phyloP scores from a whole-genome alignment of 2,797 vertebrate genomes.

The Kryptolebias ocellatus region DNA sequence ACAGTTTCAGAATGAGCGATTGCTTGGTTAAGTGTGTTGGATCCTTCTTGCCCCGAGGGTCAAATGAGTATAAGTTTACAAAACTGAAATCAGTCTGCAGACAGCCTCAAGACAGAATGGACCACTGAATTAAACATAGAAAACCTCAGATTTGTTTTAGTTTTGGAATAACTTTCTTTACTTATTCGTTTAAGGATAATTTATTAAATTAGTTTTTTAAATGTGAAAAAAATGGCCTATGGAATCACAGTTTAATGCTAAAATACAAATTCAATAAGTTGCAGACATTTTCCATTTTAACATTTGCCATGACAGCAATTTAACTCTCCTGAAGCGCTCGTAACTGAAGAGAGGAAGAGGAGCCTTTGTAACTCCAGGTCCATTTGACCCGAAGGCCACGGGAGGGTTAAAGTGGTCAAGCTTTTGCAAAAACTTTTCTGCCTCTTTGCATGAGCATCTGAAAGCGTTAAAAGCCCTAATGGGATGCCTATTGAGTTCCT shows the following conservation, averaged over 20 bases:
- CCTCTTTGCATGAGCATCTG: constrained; percentile 5
- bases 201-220: background rate
- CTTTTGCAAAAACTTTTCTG: constrained; percentile 34
- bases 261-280: no score
- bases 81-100: constrained; percentile 14
- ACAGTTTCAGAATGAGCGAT: constrained; percentile 34
- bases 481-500: constrained; percentile 6
- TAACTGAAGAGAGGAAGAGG: no score
- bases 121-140: no score
- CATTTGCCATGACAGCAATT: no score
- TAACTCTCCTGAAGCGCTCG: no score
- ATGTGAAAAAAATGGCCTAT: background rate
- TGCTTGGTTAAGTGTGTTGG: constrained; percentile 11
- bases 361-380: no score
- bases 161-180: no score
- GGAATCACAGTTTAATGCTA: no score
- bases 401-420: constrained; percentile 30
- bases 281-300: no score
- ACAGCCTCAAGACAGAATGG: no score
- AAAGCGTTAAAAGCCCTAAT: constrained; percentile 15
- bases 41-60: constrained; percentile 23
- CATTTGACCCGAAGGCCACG: no score
- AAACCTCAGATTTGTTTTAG: background rate
- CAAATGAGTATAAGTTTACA: constrained; percentile 19
- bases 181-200: no score